A percentile compares a stretch with the other conserved stretches of the same genome.
phyloP scores from a whole-genome alignment of 2,888 invertebrate genomes.

The Antheraea yamamai region DNA sequence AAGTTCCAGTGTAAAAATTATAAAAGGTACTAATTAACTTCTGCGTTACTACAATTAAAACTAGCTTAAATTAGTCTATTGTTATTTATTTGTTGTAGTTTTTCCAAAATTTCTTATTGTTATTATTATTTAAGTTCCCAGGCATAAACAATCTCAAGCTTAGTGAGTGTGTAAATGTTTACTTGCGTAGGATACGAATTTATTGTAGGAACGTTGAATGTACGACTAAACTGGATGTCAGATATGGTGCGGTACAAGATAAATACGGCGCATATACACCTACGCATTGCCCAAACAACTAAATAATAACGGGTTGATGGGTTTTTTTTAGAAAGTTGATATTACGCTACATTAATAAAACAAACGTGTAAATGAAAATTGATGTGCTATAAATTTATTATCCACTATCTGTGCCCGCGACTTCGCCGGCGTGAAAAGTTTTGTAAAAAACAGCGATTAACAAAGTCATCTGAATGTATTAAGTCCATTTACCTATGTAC shows the following conservation, averaged over 20 bases:
- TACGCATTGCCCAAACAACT: neutral
- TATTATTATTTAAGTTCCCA: neutral
- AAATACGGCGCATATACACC: conserved; percentile 3
- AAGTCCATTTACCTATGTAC: too few species aligned
- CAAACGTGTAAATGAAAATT: neutral
- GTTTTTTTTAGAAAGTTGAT: neutral
- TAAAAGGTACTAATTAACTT: neutral
- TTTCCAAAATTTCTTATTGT: neutral
- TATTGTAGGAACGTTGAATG: neutral
- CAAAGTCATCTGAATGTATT: too few species aligned
- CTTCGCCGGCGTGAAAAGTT: too few species aligned
- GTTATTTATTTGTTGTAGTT: neutral
- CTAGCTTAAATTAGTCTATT: neutral
- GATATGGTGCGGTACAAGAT: conserved; percentile 1
- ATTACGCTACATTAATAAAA: conserved; percentile 13
- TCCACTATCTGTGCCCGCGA: neutral
- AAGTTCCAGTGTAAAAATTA: neutral
- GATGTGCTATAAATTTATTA: conserved; percentile 1
- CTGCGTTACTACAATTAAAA: neutral
- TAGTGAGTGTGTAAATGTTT: neutral
- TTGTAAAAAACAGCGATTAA: too few species aligned
- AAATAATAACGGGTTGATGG: neutral
- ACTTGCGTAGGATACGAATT: conserved; percentile 16
- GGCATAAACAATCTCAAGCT: neutral
- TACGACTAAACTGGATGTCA: conserved; percentile 16